Evolutionary conservation across 2,113 vertebrate species (phyloP).

Genomic region (Phycodurus eques): DNA sequence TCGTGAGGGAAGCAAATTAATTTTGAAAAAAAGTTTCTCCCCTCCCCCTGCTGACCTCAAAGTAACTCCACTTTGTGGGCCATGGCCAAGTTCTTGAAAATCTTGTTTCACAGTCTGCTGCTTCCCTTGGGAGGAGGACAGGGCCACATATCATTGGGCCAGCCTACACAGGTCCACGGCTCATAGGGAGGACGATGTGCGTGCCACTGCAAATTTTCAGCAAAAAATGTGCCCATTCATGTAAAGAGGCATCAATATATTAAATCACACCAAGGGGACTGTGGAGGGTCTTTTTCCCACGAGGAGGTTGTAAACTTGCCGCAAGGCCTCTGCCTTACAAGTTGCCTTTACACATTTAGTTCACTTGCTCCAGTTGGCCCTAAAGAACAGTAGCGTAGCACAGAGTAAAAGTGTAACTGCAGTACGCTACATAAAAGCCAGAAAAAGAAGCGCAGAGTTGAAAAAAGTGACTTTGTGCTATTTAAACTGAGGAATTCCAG

Average conservation of each 20-base stretch:
- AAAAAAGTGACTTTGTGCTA: neutral
- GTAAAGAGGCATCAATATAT: neutral
- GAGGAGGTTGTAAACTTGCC: neutral
- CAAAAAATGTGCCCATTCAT: constrained; percentile 4
- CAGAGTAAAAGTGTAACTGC: no score
- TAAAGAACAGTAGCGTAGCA: neutral
- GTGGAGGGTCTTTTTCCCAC: neutral
- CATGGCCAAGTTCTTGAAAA: constrained; percentile 56
- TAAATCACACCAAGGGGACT: neutral
- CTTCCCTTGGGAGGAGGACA: constrained; percentile 38
- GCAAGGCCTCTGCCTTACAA: neutral
- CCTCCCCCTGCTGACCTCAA: constrained; percentile 24
- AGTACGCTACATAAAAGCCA: neutral
- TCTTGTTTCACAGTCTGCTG: constrained; percentile 62
- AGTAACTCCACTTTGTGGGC: constrained; percentile 54
- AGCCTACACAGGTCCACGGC: constrained; percentile 21
- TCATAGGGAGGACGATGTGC: constrained; percentile 24
- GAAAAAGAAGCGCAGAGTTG: neutral
- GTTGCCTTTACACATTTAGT: neutral
- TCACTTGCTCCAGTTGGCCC: neutral
- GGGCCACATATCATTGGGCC: constrained; percentile 51
- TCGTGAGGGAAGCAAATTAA: neutral
- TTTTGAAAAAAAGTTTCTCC: constrained; percentile 23
- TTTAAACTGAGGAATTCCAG: neutral
- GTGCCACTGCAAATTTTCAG: neutral